These are phyloP conservation scores for Scaptomyza caliginosa DNA, from an alignment of 2,888 invertebrate species.

Conservation along the genomic window DNA sequence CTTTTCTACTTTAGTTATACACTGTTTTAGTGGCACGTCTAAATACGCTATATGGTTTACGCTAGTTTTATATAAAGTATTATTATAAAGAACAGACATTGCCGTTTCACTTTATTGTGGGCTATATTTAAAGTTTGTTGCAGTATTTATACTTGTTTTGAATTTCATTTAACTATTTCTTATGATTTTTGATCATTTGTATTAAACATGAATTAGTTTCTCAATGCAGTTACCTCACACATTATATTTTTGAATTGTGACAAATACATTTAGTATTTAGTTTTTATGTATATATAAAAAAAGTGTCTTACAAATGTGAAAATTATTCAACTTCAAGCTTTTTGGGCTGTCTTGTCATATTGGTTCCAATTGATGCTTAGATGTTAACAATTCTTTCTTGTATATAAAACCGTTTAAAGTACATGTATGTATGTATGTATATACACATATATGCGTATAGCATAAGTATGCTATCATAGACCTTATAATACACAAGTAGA, in stretches of 20 bases:
- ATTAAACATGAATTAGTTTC: conserved; percentile 10
- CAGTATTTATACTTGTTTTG: not conserved
- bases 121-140: conserved; percentile 22
- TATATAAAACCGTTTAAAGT: conserved; percentile 67
- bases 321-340: conserved; percentile 63
- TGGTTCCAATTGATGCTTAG: conserved; percentile 82
- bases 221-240: no score
- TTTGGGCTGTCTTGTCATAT: conserved; percentile 72
- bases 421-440: conserved; percentile 29
- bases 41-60: conserved; percentile 39
- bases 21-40: conserved; percentile 37
- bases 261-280: not conserved
- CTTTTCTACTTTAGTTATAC: conserved; percentile 17
- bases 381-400: conserved; percentile 74
- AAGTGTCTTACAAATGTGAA: conserved; percentile 74
- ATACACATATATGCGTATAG: conserved; percentile 29
- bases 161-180: not conserved
- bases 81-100: conserved; percentile 72
- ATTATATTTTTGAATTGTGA: no score
- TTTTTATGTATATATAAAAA: conserved; percentile 61
- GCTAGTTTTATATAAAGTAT: conserved; percentile 74
- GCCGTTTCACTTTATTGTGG: conserved; percentile 43
- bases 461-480: conserved; percentile 54
- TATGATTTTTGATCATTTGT: conserved; percentile 17
- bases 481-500: conserved; percentile 58